A percentile compares a stretch with the other conserved stretches of the same genome.
Conservation (phyloP, 2,113 vertebrate species). For the Penelope pileata region DNA sequence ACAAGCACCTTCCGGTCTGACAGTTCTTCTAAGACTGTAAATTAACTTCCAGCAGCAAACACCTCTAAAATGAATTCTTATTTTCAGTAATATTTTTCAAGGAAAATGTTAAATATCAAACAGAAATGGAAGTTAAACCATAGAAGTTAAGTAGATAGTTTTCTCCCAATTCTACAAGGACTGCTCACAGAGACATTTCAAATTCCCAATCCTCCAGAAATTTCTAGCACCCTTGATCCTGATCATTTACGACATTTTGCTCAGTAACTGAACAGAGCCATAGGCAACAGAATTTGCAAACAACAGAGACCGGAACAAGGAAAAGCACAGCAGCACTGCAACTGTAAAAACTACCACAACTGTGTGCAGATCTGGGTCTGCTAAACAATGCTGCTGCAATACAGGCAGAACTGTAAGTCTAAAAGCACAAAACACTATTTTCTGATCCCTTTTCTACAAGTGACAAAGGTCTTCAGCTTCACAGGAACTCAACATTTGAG, state of each 20-base stretch:
- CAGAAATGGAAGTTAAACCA: background rate
- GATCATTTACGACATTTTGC: background rate
- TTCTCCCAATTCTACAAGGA: background rate
- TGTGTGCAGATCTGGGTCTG: background rate
- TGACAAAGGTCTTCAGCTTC: background rate
- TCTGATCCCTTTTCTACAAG: background rate
- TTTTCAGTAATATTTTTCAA: background rate
- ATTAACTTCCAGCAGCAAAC: background rate
- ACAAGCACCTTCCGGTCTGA: background rate
- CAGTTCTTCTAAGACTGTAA: background rate
- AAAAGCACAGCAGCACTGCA: background rate
- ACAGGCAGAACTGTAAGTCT: background rate
- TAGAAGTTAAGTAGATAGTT: background rate
- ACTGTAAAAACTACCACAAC: background rate
- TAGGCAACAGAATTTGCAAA: background rate
- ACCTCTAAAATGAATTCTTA: background rate
- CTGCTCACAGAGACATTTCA: background rate
- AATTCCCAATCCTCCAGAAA: background rate
- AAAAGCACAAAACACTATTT: background rate
- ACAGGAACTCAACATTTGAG: background rate
- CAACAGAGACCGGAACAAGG: background rate
- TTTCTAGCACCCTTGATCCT: background rate
- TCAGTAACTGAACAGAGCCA: fast-evolving
- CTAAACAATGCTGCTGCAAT: background rate
- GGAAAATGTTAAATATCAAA: background rate